Evolutionary conservation across 2,888 invertebrate species (phyloP).

Genomic region (Pherbina coryleti): DNA sequence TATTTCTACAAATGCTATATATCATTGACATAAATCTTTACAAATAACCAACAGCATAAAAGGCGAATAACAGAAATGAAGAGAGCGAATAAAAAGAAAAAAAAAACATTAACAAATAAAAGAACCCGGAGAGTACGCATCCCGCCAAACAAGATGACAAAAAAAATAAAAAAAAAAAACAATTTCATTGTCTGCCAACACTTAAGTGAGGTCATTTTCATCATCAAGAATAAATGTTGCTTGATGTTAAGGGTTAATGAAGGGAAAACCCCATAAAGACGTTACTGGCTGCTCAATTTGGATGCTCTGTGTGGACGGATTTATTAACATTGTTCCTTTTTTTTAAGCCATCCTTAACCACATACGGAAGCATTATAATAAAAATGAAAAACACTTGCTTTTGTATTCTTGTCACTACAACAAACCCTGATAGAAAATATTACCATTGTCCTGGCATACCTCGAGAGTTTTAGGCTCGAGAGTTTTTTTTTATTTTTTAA

Average conservation of each 20-base stretch:
- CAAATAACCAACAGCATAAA: background rate
- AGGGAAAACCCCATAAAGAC: slow-evolving; percentile 14
- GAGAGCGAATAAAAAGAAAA: background rate
- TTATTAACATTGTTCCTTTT: background rate
- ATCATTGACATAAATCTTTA: slow-evolving; percentile 34
- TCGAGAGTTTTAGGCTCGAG: no score
- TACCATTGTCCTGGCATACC: background rate
- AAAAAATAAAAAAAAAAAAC: background rate
- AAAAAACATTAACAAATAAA: background rate
- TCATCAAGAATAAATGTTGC: slow-evolving; percentile 62
- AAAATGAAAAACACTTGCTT: slow-evolving; percentile 20
- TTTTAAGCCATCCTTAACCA: background rate
- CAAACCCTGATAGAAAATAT: background rate
- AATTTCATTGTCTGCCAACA: slow-evolving; percentile 18
- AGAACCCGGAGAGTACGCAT: background rate
- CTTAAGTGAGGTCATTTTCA: slow-evolving; percentile 1
- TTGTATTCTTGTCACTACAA: background rate
- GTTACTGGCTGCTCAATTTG: slow-evolving; percentile 11
- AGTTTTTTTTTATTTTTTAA: no score
- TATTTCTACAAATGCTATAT: slow-evolving; percentile 1
- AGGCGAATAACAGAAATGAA: slow-evolving; percentile 19
- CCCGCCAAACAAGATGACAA: background rate
- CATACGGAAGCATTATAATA: background rate
- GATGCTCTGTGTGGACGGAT: background rate
- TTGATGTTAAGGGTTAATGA: slow-evolving; percentile 67